These are phyloP conservation scores for Indri indri DNA, from an alignment of 2,113 vertebrate genomes.

Conservation along the genomic window DNA sequence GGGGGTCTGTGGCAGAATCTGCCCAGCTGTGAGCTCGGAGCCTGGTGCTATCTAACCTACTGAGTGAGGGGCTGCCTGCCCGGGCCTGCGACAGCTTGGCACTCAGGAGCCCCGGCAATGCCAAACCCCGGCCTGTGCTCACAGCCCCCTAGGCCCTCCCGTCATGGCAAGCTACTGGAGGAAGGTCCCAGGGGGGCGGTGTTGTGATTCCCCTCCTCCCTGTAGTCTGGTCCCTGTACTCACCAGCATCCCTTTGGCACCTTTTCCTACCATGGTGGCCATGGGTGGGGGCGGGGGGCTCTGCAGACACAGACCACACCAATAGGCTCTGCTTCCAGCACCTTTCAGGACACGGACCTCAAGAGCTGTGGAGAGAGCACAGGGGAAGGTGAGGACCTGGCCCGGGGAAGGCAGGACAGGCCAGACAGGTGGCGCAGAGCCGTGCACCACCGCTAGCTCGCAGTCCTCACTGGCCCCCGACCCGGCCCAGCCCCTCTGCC, in stretches of 20 bases:
- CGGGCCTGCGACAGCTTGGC: background rate
- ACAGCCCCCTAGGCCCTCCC: background rate
- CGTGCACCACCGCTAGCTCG: background rate
- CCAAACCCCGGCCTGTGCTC: background rate
- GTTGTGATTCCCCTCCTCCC: background rate
- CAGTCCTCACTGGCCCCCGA: background rate
- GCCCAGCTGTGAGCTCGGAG: background rate
- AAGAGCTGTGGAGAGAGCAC: conserved; percentile 69
- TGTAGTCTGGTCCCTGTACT: conserved; percentile 38
- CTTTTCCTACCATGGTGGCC: conserved; percentile 76
- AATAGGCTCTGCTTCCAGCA: conserved; percentile 7
- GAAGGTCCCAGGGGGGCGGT: background rate
- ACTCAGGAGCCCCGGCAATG: background rate
- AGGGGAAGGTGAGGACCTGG: background rate
- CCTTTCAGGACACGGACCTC: conserved; percentile 48
- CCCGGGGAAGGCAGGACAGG: background rate
- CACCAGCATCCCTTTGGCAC: conserved; percentile 81
- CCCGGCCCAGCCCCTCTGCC: background rate
- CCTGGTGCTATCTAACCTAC: background rate
- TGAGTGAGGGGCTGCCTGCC: background rate
- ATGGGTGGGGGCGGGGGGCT: conserved; percentile 31
- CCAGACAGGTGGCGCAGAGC: background rate
- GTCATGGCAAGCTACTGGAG: background rate
- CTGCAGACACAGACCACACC: conserved; percentile 47
- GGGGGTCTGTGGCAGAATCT: background rate